These are phyloP conservation scores for Erpobdella octoculata DNA, from an alignment of 2,888 invertebrate genomes.

Conservation along the genomic window DNA sequence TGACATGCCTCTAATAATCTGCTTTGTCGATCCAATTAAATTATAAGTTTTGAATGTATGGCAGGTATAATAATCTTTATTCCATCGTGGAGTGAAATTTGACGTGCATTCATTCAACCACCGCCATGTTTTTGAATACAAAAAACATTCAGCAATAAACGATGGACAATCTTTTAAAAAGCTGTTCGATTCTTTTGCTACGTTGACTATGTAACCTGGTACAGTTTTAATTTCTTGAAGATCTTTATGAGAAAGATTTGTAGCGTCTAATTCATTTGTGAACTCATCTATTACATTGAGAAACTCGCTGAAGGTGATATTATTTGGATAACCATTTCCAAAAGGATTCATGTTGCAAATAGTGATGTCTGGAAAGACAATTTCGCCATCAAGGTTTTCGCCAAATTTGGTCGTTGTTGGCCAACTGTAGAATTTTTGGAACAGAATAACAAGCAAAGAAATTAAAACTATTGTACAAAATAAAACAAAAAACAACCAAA, in stretches of 20 bases:
- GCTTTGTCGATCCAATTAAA: neutral
- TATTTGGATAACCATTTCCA: neutral
- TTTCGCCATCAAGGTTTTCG: neutral
- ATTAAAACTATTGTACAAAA: neutral
- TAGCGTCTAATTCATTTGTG: neutral
- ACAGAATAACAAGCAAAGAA: neutral
- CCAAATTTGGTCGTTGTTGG: slow-evolving; percentile 6
- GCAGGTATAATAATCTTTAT: neutral
- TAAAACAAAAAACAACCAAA: slow-evolving; percentile 16
- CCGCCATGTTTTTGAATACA: neutral
- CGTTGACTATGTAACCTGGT: neutral
- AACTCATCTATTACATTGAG: neutral
- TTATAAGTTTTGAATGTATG: neutral
- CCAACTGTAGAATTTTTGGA: slow-evolving; percentile 3
- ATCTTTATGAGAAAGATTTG: neutral
- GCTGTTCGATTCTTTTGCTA: neutral
- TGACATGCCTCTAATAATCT: slow-evolving; percentile 5
- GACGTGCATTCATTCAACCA: neutral
- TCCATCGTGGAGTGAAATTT: neutral
- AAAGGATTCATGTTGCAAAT: slow-evolving; percentile 13
- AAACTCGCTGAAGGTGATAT: neutral
- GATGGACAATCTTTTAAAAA: neutral
- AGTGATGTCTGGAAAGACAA: slow-evolving; percentile 18
- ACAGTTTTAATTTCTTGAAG: neutral
- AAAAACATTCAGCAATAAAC: neutral